These are phyloP conservation scores for Pristionchus fissidentatus DNA, from an alignment of 2,888 invertebrate species.

Conservation along the genomic window DNA sequence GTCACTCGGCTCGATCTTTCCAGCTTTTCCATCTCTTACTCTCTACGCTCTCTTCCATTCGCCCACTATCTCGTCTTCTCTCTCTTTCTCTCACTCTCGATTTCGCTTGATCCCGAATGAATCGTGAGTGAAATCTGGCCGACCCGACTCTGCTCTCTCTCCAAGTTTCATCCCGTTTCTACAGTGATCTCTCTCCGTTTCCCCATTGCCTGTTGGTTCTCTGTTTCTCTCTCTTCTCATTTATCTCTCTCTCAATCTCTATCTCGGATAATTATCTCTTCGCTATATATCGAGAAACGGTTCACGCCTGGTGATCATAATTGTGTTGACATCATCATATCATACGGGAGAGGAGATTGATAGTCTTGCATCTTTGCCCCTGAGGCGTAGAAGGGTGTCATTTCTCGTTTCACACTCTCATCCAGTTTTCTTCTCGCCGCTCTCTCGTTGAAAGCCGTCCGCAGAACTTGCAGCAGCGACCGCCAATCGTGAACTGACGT, in stretches of 20 bases:
- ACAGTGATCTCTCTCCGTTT: neutral
- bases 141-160: too few species aligned
- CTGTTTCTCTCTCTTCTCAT: neutral
- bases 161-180: too few species aligned
- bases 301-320: constrained; percentile 46
- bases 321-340: neutral
- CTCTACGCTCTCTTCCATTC: neutral
- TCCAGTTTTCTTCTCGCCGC: neutral
- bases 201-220: too few species aligned
- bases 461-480: too few species aligned
- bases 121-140: too few species aligned
- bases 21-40: neutral
- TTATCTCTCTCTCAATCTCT: constrained; percentile 15
- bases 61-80: neutral
- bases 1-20: neutral
- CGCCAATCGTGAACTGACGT: too few species aligned
- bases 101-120: too few species aligned
- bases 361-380: too few species aligned
- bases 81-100: neutral
- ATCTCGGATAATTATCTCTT: neutral
- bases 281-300: neutral
- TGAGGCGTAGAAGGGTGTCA: too few species aligned
- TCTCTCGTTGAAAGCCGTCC: too few species aligned
- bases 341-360: neutral
- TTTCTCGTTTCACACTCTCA: neutral